A percentile compares a stretch with the other conserved stretches of the same genome.
phyloP scores from a whole-genome alignment of 30 jellyfish, hydroid and myxozoan genomes.

The Rhopilema esculentum region DNA sequence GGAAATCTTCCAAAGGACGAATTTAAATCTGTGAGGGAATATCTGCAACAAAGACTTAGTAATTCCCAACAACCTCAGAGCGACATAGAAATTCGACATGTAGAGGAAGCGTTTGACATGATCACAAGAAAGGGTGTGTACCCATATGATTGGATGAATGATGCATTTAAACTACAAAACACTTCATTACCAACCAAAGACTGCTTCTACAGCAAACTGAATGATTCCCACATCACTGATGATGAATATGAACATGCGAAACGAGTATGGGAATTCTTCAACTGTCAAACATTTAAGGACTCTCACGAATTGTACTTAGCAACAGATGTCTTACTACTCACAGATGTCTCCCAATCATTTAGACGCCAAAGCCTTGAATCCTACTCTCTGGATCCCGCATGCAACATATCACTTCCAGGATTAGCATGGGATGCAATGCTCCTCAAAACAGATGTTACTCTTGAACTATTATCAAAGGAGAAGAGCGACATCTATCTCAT shows the following conservation, averaged over 20 bases:
- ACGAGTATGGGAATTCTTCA: conserved; percentile 21
- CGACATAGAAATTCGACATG: too few species aligned
- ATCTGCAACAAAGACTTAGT: too few species aligned
- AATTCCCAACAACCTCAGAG: too few species aligned
- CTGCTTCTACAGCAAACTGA: conserved; percentile 12
- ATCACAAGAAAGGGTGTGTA: conserved; percentile 74
- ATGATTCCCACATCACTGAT: conserved; percentile 24
- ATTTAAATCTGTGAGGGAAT: conserved; percentile 19
- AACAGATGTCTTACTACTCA: conserved; percentile 46
- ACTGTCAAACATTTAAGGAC: conserved; percentile 27
- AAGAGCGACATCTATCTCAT: conserved; percentile 38
- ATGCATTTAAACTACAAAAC: conserved; percentile 20
- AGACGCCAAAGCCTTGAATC: conserved; percentile 20
- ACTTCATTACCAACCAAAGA: conserved; percentile 59
- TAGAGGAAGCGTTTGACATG: conserved; percentile 18
- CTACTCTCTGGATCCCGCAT: conserved; percentile 62
- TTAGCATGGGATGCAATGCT: conserved; percentile 63
- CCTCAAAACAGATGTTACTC: conserved; percentile 36
- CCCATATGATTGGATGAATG: conserved; percentile 80
- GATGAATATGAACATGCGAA: conserved; percentile 57
- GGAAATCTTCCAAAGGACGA: conserved; percentile 21
- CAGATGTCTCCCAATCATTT: conserved; percentile 62
- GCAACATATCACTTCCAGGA: conserved; percentile 61
- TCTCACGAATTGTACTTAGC: conserved; percentile 45
- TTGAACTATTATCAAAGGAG: conserved; percentile 33